These are phyloP conservation scores for Agonopterix arenella DNA, from an alignment of 2,888 invertebrate species.

Conservation along the genomic window DNA sequence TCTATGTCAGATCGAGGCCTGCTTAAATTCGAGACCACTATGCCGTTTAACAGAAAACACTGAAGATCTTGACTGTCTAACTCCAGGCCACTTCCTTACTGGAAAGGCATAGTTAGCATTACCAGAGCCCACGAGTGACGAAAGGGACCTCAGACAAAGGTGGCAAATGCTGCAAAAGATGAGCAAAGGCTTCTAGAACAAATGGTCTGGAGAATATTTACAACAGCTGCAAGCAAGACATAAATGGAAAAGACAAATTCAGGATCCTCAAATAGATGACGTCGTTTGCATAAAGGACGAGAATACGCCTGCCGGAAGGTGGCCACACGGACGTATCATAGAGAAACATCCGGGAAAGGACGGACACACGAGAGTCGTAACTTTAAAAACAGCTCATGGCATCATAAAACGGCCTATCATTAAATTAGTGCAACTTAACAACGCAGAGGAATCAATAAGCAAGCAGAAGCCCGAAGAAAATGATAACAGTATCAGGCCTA, in stretches of 20 bases:
- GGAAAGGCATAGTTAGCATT: not conserved
- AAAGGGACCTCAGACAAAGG: not conserved
- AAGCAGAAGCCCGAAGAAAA: no score
- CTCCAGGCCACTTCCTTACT: not conserved
- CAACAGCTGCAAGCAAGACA: not conserved
- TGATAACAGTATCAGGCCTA: no score
- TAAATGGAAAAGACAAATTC: not conserved
- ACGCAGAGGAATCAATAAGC: no score
- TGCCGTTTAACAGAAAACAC: no score
- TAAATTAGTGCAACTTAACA: no score
- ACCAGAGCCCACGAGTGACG: not conserved
- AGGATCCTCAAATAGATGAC: not conserved
- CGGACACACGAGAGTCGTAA: no score
- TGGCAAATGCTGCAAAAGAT: not conserved
- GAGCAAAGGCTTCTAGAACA: not conserved
- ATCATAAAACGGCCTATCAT: no score
- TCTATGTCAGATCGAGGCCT: no score
- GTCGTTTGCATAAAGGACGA: not conserved
- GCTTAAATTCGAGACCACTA: no score
- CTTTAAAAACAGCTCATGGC: no score
- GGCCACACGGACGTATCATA: not conserved
- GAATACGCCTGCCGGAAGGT: not conserved
- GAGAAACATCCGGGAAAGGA: no score
- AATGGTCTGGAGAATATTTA: not conserved
- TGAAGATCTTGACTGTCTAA: no score